Conservation (phyloP, 2,888 invertebrate genomes). For the Tipula helvola region DNA sequence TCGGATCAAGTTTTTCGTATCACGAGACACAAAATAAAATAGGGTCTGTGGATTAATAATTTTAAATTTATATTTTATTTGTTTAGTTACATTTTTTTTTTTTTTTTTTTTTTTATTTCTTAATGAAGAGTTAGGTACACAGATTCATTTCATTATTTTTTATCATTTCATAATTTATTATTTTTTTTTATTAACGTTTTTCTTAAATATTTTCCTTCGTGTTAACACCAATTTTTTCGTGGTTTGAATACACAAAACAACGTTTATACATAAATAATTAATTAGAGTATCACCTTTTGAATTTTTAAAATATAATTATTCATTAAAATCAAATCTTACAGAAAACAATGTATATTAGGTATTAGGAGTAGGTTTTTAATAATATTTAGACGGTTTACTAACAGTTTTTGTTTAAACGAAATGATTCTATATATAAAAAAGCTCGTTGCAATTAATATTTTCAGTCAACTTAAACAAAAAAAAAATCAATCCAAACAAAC, state of each 20-base stretch:
- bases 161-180: not conserved
- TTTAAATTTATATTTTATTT: constrained; percentile 12
- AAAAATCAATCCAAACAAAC: not conserved
- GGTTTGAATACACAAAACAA: not conserved
- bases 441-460: not conserved
- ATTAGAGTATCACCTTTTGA: not conserved
- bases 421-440: not conserved
- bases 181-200: constrained; percentile 7
- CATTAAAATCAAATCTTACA: not conserved
- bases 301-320: not conserved
- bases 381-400: not conserved
- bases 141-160: not conserved
- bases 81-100: constrained; percentile 6
- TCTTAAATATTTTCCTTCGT: not conserved
- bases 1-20: not conserved
- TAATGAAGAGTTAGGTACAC: not conserved
- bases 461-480: not conserved
- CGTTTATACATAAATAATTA: not conserved
- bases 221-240: constrained; percentile 4
- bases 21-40: constrained; percentile 13
- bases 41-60: constrained; percentile 17
- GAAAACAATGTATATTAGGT: not conserved
- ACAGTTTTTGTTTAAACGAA: constrained; percentile 4
- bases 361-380: not conserved
- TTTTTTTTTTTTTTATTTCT: not conserved